phyloP scores from a whole-genome alignment of 1,140 invertebrate species.

The Habropoda laboriosa region DNA sequence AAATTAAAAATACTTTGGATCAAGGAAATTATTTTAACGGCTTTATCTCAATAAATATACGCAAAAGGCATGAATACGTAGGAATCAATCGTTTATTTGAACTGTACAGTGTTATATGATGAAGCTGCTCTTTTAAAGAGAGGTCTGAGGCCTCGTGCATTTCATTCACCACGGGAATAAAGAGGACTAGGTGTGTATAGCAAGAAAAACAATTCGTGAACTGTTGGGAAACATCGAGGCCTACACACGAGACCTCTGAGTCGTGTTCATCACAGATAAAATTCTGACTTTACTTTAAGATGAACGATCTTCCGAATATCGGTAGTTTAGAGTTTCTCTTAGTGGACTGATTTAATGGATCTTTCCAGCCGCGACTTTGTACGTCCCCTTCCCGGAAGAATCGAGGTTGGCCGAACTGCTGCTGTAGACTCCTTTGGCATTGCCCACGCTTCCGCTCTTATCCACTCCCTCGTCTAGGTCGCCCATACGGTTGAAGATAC shows the following conservation, averaged over 20 bases:
- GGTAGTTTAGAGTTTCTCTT: too few species aligned
- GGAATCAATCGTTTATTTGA: conserved; percentile 19
- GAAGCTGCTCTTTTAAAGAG: neutral
- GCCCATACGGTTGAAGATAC: conserved; percentile 71
- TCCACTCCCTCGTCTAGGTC: conserved; percentile 63
- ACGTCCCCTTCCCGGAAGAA: conserved; percentile 75
- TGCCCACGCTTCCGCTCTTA: conserved; percentile 69
- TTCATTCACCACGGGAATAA: neutral
- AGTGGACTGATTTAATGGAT: conserved; percentile 47
- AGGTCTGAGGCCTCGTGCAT: too few species aligned
- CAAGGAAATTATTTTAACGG: too few species aligned
- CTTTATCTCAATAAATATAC: neutral
- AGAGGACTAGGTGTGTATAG: too few species aligned
- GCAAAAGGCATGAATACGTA: neutral
- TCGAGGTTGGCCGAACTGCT: conserved; percentile 73
- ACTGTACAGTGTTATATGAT: neutral
- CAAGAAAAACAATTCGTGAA: conserved; percentile 10
- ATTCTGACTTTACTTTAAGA: neutral
- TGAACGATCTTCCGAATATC: neutral
- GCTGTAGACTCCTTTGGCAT: conserved; percentile 78
- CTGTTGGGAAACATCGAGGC: neutral
- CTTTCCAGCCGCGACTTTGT: conserved; percentile 76
- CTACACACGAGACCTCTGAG: neutral
- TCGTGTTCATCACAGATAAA: conserved; percentile 18
- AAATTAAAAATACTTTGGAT: neutral